These are phyloP conservation scores for Trichogramma pretiosum DNA, from an alignment of 1,140 invertebrate genomes.

Conservation along the genomic window DNA sequence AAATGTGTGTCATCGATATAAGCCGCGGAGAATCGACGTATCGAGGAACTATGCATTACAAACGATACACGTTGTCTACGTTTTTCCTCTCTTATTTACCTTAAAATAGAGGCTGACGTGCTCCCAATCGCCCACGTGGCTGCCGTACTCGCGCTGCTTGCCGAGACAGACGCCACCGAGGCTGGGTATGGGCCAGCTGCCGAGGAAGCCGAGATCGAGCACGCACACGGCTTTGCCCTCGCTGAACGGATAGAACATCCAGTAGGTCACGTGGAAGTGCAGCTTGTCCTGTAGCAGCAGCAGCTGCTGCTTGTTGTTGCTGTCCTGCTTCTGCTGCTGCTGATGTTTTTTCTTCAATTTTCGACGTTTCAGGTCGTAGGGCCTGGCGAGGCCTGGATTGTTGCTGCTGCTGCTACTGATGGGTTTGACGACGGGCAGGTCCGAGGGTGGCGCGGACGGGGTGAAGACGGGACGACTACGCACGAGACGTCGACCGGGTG, in stretches of 20 bases:
- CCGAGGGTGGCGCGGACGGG: too few species aligned
- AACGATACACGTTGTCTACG: too few species aligned
- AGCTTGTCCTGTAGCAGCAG: constrained; percentile 13
- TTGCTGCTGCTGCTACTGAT: background rate
- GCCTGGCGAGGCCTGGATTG: background rate
- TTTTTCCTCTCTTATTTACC: too few species aligned
- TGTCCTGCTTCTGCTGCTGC: background rate
- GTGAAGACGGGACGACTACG: too few species aligned
- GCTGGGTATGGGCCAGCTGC: constrained; percentile 49
- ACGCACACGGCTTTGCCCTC: constrained; percentile 51
- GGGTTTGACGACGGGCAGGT: too few species aligned
- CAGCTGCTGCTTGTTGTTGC: constrained; percentile 3
- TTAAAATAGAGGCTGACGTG: constrained; percentile 55
- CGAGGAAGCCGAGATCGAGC: constrained; percentile 41
- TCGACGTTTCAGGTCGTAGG: background rate
- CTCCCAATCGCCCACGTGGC: constrained; percentile 61
- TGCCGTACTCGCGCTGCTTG: constrained; percentile 49
- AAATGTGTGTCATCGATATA: too few species aligned
- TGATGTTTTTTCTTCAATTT: background rate
- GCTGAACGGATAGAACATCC: constrained; percentile 62
- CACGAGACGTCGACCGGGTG: too few species aligned
- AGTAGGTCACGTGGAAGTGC: constrained; percentile 56
- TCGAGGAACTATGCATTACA: too few species aligned
- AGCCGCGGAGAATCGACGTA: too few species aligned
- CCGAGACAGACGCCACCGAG: constrained; percentile 52